Evolutionary conservation across 2,113 vertebrate species (phyloP), one percentile per base, ranked within the genome.

Genomic region (Sorex fumeus): DNA sequence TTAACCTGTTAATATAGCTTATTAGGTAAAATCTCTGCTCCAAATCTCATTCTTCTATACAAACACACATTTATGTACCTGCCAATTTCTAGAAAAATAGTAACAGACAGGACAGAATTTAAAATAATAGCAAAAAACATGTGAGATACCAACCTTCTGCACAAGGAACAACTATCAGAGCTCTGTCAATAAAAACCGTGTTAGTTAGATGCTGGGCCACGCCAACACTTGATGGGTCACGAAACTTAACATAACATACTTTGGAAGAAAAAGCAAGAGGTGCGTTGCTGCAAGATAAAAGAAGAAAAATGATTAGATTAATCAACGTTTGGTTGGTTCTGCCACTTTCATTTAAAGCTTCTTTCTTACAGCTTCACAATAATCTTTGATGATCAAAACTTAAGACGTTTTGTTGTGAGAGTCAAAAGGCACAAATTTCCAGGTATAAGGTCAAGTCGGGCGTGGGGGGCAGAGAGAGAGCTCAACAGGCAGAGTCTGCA

Each of bases 121-220:
- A 96, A 95, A 94, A 87, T n/a, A 94, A 90, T 57, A 87, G 43
- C 95, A 75, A 97, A 93, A 40, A 96, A 96, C 3, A 47, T 67
- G 28, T 88, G 25, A 78, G 93, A 97, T 98, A 99, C 99, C 98
- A 99, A 99, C 99, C 99, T 99, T 99, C 99, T 60, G 99, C 99
- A 32, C 99, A 99, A 94, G 99, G 99, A 3, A 99, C 99, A 97
- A 99, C 99, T 98, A 99, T 99, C 97, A 99, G 97, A 98, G 99
- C 99, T 99, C 99, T 98, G 98, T 99, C 99, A 98, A 99, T 99
- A 99, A 99, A 99, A 97, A 99, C 99, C 97, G 99, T 99, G 97
- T 99, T 99, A 98, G 99, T 99, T 98, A 99, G 99, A 99, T 99
- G 99, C 97, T 99, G 99, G 97, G 99, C 99, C 98, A 99, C 99